Evolutionary conservation across 2,113 vertebrate genomes (phyloP), one percentile per base, ranked within the genome.

Genomic region (Myxocyprinus asiaticus): DNA sequence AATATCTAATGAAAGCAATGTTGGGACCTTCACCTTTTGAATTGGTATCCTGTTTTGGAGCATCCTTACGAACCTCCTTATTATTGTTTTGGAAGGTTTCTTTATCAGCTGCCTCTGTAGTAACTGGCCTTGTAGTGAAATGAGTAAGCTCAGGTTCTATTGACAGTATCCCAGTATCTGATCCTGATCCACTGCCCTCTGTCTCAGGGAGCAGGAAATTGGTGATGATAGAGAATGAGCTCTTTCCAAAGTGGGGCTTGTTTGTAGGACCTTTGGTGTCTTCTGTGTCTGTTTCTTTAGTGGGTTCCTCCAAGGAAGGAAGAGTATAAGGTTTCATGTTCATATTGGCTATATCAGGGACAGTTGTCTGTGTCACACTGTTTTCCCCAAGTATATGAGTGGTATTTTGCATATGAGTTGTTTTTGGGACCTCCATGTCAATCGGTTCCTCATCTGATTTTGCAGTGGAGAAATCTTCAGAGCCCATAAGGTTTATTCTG

Each of bases 121-220:
- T 44, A 5, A 33, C 7, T 2, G 6, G 6, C 3, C 5, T 33
- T 6, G 2, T 22, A 62, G 56, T 74, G 42, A 17, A 59, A 44
- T 44, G 72, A 63, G 0, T 62, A 8, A 9, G 43, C 22, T 63
- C 10, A 4, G 59, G 1, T 9, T 59, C 7, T 0, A 11, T 4
- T 15, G 8, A 62, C 15, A 6, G 3, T 10, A 3, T 53, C 50
- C 50, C 1, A 58, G 55, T 5, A 58, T 15, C 6, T 15, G 7
- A 15, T 2, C 10, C 47, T 51, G 72, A 75, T 62, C 73, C 73
- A 43, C 73, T 76, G 62, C 74, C 74, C 62, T 76, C 74, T 65
- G 11, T 6, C 8, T 76, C 74, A 44, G 4, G 11, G 5, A 48
- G 9, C 6, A 55, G 53, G 42, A 55, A 7, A 12, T n/a, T 47